Evolutionary conservation across 2,888 invertebrate species (phyloP).

Genomic region (Busseola fusca): DNA sequence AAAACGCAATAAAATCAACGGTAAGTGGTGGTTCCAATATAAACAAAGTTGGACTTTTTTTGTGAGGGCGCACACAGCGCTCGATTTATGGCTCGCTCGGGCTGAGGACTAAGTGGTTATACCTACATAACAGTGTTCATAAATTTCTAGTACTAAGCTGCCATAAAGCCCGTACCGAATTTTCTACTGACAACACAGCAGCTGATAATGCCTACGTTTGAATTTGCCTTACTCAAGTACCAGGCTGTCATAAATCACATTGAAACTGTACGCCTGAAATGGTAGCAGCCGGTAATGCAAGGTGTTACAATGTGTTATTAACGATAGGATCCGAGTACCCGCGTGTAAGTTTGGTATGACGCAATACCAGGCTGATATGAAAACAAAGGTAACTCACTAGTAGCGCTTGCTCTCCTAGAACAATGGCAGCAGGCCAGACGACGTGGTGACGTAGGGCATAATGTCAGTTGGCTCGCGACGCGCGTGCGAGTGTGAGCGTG

Average conservation of each 20-base stretch:
- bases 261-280: not conserved
- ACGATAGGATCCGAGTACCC: too few species aligned
- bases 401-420: constrained; percentile 62
- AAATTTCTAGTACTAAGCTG: constrained; percentile 18
- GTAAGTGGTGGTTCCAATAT: too few species aligned
- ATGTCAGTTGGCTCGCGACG: constrained; percentile 80
- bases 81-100: too few species aligned
- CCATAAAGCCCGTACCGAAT: too few species aligned
- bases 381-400: constrained; percentile 60
- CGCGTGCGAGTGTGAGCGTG: constrained; percentile 58
- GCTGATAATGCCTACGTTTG: not conserved
- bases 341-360: not conserved
- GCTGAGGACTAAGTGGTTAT: too few species aligned
- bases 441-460: constrained; percentile 83
- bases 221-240: not conserved
- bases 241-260: not conserved
- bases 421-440: constrained; percentile 71
- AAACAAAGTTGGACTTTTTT: too few species aligned
- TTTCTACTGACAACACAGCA: too few species aligned
- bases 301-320: too few species aligned
- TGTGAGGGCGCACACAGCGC: too few species aligned
- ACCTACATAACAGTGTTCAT: not conserved
- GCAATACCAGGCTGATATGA: constrained; percentile 31
- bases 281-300: not conserved
- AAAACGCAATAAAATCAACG: too few species aligned